Evolutionary conservation across 1,140 invertebrate species (phyloP).

Genomic region (Lutraria rhynchaena): DNA sequence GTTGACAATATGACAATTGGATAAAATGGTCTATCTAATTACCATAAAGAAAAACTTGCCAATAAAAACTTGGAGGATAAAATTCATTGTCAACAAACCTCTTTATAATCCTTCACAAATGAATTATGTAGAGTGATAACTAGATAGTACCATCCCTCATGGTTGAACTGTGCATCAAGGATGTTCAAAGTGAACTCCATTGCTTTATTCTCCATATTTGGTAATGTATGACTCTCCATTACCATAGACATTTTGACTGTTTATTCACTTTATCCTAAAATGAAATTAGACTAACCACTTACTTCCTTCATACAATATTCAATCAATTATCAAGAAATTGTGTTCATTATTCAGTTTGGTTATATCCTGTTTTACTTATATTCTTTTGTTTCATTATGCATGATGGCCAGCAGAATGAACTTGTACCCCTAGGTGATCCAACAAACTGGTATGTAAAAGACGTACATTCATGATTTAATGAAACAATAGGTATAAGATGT

Average conservation of each 20-base stretch:
- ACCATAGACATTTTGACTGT: constrained; percentile 35
- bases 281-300: background rate
- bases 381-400: background rate
- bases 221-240: constrained; percentile 55
- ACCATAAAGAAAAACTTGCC: too few relatives aligned
- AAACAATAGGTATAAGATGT: too few relatives aligned
- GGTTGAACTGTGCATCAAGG: constrained; percentile 56
- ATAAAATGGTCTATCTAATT: too few relatives aligned
- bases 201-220: constrained; percentile 46
- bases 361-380: background rate
- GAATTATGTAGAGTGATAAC: constrained; percentile 41
- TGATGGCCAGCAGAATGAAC: background rate
- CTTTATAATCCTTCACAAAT: constrained; percentile 46
- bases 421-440: background rate
- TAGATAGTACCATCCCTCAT: constrained; percentile 55
- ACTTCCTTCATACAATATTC: background rate
- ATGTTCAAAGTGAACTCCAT: constrained; percentile 48
- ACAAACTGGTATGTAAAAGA: too few relatives aligned
- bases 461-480: too few relatives aligned
- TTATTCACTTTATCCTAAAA: background rate
- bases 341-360: background rate
- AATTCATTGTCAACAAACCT: too few relatives aligned
- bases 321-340: background rate
- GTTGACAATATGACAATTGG: too few relatives aligned
- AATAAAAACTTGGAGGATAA: too few relatives aligned